Percentiles rank a stretch among this genome's conserved stretches.
Conservation (phyloP, 2,888 invertebrate genomes). For the Drosophila pseudotakahashii region DNA sequence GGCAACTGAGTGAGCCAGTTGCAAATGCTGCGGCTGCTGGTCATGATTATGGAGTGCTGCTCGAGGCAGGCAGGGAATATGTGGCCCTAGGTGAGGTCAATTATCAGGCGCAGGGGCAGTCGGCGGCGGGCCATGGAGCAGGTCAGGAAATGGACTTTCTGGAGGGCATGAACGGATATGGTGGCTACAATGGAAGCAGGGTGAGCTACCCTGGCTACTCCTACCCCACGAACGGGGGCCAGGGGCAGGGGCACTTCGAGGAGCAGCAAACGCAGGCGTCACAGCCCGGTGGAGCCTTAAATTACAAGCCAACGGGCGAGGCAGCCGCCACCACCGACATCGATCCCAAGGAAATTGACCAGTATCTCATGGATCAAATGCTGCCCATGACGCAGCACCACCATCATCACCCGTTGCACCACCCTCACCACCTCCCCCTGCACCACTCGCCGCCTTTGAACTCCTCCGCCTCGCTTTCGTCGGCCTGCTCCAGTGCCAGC, state of each 20-base stretch:
- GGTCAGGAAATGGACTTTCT: slow-evolving; percentile 66
- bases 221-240: slow-evolving; percentile 39
- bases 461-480: slow-evolving; percentile 73
- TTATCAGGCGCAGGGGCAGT: slow-evolving; percentile 43
- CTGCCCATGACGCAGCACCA: slow-evolving; percentile 75
- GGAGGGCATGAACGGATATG: slow-evolving; percentile 60
- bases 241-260: slow-evolving; percentile 43
- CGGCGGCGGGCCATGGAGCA: too few relatives aligned
- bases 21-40: slow-evolving; percentile 7
- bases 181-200: slow-evolving; percentile 37
- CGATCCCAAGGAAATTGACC: slow-evolving; percentile 84
- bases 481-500: slow-evolving; percentile 70
- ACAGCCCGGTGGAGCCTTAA: slow-evolving; percentile 82
- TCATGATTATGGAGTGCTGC: slow-evolving; percentile 73
- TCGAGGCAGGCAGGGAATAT: slow-evolving; percentile 77
- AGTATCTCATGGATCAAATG: slow-evolving; percentile 84
- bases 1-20: slow-evolving; percentile 68
- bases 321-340: slow-evolving; percentile 68
- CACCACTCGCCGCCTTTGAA: slow-evolving; percentile 69
- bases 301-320: slow-evolving; percentile 70
- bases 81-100: slow-evolving; percentile 72
- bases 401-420: slow-evolving; percentile 49
- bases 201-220: slow-evolving; percentile 45
- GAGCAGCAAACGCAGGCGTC: slow-evolving; percentile 52
- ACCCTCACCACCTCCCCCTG: slow-evolving; percentile 3